Evolutionary conservation across 2,888 invertebrate genomes (phyloP).

Genomic region (Crossocerus cetratus): DNA sequence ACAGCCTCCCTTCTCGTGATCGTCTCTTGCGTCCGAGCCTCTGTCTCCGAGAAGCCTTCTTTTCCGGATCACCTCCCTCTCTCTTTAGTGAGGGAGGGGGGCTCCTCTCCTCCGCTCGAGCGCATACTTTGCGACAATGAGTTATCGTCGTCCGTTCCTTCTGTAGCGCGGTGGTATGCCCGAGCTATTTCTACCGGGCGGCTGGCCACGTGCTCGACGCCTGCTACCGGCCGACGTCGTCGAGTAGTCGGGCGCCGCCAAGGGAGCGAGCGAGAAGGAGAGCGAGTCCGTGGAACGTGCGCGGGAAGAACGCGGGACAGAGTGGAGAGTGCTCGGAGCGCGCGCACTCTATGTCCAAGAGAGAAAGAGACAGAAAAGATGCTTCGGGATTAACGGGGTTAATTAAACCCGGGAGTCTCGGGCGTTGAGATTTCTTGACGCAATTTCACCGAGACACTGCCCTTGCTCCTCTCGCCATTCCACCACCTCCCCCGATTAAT

Average conservation of each 20-base stretch:
- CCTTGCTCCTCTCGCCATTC: too few relatives aligned
- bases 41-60: neutral
- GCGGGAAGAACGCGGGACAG: too few relatives aligned
- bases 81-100: too few relatives aligned
- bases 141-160: slow-evolving; percentile 19
- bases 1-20: neutral
- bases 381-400: neutral
- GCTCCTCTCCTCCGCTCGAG: neutral
- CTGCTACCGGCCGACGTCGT: slow-evolving; percentile 42
- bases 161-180: slow-evolving; percentile 13
- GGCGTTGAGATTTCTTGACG: neutral
- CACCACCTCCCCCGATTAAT: too few relatives aligned
- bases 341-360: too few relatives aligned
- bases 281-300: too few relatives aligned
- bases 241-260: too few relatives aligned
- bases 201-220: slow-evolving; percentile 67
- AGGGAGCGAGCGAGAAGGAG: too few relatives aligned
- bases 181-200: slow-evolving; percentile 57
- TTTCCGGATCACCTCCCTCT: neutral
- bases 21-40: too few relatives aligned
- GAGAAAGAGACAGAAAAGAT: too few relatives aligned
- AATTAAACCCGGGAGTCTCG: neutral
- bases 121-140: slow-evolving; percentile 25
- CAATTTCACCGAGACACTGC: neutral
- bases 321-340: too few relatives aligned